Conservation (phyloP, 53 echinoderm and acorn worm species). For the Glandiceps talaboti region DNA sequence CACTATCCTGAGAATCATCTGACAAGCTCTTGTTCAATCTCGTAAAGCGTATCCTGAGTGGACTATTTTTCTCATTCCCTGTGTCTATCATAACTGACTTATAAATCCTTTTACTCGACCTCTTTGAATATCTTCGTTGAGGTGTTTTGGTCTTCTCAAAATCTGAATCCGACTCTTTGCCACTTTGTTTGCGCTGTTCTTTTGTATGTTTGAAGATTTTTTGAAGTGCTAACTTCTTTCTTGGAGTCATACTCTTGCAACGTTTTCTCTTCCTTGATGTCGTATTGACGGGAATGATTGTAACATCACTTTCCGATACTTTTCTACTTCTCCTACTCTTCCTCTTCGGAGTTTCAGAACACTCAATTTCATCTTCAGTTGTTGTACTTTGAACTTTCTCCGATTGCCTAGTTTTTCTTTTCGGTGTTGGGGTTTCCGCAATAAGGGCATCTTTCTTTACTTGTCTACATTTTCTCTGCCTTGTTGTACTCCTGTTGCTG, state of each 20-base stretch:
- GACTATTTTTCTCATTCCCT: background rate
- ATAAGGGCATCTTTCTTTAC: too few relatives aligned
- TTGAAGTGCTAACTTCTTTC: background rate
- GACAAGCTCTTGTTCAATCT: background rate
- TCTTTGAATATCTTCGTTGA: background rate
- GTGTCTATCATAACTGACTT: background rate
- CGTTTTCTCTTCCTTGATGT: background rate
- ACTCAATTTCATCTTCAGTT: background rate
- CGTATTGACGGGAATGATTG: too few relatives aligned
- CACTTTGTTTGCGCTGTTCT: too few relatives aligned
- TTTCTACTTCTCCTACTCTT: background rate
- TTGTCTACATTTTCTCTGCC: too few relatives aligned
- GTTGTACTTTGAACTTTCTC: too few relatives aligned
- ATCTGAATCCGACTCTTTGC: background rate
- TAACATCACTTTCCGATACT: background rate
- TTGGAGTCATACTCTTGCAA: background rate
- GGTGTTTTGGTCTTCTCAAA: background rate
- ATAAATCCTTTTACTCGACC: background rate
- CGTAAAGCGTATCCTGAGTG: background rate
- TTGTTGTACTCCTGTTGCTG: too few relatives aligned
- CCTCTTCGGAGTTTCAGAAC: background rate
- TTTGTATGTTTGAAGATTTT: background rate
- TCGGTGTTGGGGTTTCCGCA: too few relatives aligned
- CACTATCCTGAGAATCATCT: background rate
- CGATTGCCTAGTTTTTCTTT: too few relatives aligned